Conservation (phyloP, 2,113 vertebrate genomes). For the Rhodinocichla rosea region DNA sequence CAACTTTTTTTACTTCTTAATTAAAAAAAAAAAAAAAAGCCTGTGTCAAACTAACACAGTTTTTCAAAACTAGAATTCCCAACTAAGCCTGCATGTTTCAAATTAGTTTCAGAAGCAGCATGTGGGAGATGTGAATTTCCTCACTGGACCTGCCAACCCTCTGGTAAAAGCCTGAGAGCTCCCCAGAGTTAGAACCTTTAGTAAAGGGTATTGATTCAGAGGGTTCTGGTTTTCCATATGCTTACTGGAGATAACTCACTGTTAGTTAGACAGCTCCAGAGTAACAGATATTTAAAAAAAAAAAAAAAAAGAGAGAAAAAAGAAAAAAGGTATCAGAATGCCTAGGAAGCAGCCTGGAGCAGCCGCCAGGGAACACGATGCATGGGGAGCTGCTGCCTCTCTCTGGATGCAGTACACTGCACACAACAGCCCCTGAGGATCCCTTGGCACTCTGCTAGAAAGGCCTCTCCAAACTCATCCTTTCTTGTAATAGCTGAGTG, state of each 20-base stretch:
- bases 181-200: not conserved
- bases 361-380: not conserved
- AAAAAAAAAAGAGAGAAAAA: not conserved
- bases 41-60: not conserved
- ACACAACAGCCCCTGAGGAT: not conserved
- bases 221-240: not conserved
- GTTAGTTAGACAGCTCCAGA: not conserved
- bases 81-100: not conserved
- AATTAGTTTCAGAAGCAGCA: not conserved
- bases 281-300: not conserved
- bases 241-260: not conserved
- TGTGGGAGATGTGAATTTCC: not conserved
- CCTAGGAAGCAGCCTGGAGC: not conserved
- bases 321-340: not conserved
- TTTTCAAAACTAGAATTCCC: not conserved
- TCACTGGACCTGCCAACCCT: not conserved
- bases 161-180: not conserved
- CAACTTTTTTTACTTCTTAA: not conserved
- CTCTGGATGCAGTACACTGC: not conserved
- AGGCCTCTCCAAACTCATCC: not conserved
- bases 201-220: not conserved
- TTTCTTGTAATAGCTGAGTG: not conserved
- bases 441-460: not conserved
- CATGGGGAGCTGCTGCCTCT: constrained; percentile 15
- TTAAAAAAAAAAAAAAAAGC: not conserved